Conservation (phyloP, 2,888 invertebrate species). For the Aricia artaxerxes region DNA sequence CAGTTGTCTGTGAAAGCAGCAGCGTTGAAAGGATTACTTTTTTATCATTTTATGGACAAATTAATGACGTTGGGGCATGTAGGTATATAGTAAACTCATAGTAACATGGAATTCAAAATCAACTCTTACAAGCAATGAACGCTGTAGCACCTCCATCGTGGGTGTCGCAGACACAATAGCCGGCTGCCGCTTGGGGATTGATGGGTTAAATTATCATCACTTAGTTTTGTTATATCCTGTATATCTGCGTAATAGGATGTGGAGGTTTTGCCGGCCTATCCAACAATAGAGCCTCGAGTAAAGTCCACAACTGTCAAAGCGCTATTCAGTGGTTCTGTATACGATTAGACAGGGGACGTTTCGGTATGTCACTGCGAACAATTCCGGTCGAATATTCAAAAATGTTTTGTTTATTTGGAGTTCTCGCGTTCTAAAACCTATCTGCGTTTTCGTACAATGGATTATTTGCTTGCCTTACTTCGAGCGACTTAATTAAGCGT, state of each 20-base stretch:
- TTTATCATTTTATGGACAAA: no score
- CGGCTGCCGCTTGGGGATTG: no score
- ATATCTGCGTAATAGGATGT: slow-evolving; percentile 37
- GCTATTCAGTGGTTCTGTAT: slow-evolving; percentile 40
- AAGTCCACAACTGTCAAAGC: slow-evolving; percentile 45
- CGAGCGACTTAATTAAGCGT: background rate
- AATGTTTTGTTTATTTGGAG: slow-evolving; percentile 7
- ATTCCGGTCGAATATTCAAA: slow-evolving; percentile 8
- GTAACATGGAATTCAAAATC: no score
- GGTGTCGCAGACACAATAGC: no score
- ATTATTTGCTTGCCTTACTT: background rate
- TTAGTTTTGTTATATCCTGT: background rate
- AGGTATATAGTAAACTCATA: no score
- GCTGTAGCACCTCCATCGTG: no score
- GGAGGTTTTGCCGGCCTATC: slow-evolving; percentile 40
- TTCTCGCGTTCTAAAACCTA: background rate
- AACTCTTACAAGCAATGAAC: no score
- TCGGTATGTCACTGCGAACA: slow-evolving; percentile 35
- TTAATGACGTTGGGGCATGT: no score
- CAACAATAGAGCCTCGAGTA: slow-evolving; percentile 41
- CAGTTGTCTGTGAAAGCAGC: no score
- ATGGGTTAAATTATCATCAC: no score
- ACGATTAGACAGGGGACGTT: slow-evolving; percentile 37
- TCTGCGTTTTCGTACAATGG: background rate
- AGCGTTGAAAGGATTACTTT: no score